phyloP scores from a whole-genome alignment of 1,140 invertebrate species.

The Polypedilum vanderplanki region DNA sequence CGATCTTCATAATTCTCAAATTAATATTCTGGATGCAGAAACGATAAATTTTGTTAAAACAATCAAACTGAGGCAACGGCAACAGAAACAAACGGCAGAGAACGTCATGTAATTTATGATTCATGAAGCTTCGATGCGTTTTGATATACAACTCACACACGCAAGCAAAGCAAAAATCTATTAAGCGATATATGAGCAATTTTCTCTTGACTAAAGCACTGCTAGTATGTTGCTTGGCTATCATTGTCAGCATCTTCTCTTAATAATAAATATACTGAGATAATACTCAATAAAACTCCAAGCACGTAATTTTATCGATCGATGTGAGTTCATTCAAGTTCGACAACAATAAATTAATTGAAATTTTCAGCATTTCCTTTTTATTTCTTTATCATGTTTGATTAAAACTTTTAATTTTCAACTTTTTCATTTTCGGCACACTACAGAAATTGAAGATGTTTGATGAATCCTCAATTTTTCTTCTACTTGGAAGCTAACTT shows the following conservation, averaged over 20 bases:
- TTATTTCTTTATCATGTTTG: too few species aligned
- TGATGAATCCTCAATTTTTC: too few species aligned
- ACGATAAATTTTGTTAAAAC: conserved; percentile 35
- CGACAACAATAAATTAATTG: too few species aligned
- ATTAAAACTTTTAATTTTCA: too few species aligned
- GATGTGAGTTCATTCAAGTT: too few species aligned
- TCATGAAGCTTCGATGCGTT: neutral
- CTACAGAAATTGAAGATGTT: too few species aligned
- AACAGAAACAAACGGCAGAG: neutral
- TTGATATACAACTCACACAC: neutral
- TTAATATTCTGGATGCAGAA: conserved; percentile 33
- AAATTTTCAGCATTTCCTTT: too few species aligned
- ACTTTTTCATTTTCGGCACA: too few species aligned
- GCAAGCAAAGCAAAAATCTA: neutral
- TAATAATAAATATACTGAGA: too few species aligned
- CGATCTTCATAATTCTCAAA: conserved; percentile 27
- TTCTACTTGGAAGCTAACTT: too few species aligned
- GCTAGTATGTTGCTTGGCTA: neutral
- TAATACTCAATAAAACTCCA: too few species aligned
- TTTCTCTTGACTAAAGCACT: neutral
- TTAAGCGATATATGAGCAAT: neutral
- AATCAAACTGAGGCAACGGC: neutral
- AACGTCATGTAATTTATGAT: neutral
- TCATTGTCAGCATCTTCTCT: neutral
- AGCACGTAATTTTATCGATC: too few species aligned